Evolutionary conservation across 2,888 invertebrate genomes (phyloP).

Genomic region (Lasius platythorax): DNA sequence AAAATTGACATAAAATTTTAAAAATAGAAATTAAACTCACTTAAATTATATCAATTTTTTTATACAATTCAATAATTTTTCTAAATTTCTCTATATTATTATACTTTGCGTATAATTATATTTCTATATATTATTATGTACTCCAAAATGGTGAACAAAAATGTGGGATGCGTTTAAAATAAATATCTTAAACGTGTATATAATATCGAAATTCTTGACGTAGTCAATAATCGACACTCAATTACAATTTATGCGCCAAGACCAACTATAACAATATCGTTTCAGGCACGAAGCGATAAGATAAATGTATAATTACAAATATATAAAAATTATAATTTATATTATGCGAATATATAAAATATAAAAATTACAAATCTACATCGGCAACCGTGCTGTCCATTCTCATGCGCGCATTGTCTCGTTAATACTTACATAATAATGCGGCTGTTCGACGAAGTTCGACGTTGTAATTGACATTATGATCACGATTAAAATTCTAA

Average conservation of each 20-base stretch:
- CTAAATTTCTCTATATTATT: conserved; percentile 8
- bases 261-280: not conserved
- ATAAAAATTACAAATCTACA: conserved; percentile 22
- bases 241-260: conserved; percentile 12
- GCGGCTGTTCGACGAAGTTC: not conserved
- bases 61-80: not conserved
- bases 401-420: not conserved
- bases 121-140: not conserved
- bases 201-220: not conserved
- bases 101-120: not conserved
- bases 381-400: not conserved
- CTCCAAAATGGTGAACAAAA: not conserved
- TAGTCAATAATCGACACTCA: conserved; percentile 2
- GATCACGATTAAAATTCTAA: conserved; percentile 7
- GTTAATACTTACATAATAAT: conserved; percentile 33
- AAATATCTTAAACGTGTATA: not conserved
- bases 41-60: not conserved
- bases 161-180: not conserved
- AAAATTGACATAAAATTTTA: conserved; percentile 10
- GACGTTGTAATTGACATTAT: conserved; percentile 21
- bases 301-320: conserved; percentile 35
- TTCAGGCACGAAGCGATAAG: conserved; percentile 16
- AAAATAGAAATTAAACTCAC: not conserved
- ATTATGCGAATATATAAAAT: conserved; percentile 15
- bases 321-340: conserved; percentile 23